These are phyloP conservation scores for Pseudochaenichthys georgianus DNA, from an alignment of 2,797 vertebrate species.

Conservation along the genomic window DNA sequence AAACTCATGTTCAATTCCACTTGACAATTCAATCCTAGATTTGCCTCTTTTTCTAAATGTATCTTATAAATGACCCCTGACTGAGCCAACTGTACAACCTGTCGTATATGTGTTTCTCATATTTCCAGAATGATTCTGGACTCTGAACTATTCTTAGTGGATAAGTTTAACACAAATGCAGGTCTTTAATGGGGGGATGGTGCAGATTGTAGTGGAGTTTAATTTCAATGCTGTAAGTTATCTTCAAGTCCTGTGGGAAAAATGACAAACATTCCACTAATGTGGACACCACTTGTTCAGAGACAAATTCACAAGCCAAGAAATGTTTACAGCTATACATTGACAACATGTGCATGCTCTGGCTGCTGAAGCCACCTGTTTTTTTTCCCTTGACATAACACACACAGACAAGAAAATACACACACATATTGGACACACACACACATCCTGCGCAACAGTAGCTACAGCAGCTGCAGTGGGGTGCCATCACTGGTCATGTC, in stretches of 20 bases:
- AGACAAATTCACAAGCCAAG: conserved; percentile 23
- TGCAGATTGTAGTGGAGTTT: not conserved
- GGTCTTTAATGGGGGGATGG: not conserved
- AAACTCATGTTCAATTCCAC: too few species aligned
- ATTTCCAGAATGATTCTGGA: not conserved
- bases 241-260: conserved; percentile 61
- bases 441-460: conserved; percentile 59
- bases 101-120: not conserved
- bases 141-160: not conserved
- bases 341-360: conserved; percentile 36
- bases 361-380: conserved; percentile 66
- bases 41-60: not conserved
- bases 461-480: conserved; percentile 74
- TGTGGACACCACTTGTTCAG: conserved; percentile 50
- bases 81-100: not conserved
- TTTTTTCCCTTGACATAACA: conserved; percentile 28
- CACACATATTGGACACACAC: conserved; percentile 13
- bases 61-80: not conserved
- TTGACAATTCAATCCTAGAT: not conserved
- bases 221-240: not conserved
- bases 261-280: conserved; percentile 55
- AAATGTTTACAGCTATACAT: conserved; percentile 51
- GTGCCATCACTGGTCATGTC: conserved; percentile 77
- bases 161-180: not conserved
- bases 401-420: conserved; percentile 20